Evolutionary conservation across 1,140 invertebrate genomes (phyloP), one percentile per base, ranked within the genome.

Genomic region (Drosophila pectinifera): DNA sequence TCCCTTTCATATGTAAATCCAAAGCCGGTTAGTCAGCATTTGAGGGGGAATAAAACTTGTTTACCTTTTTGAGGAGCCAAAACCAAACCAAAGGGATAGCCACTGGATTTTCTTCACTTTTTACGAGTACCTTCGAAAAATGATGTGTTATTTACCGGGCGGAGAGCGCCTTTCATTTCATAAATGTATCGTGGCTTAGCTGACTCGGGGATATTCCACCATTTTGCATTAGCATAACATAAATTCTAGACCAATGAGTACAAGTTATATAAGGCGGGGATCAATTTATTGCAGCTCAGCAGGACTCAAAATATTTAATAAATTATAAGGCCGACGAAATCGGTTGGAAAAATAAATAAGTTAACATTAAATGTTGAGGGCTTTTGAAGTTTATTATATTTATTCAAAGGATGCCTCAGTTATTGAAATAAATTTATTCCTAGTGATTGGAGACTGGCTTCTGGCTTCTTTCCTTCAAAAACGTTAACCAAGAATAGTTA

Each of bases 1-100:
- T 53, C 68, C 68, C 68, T 73, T 73, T 73, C 69, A 73, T 73
- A 73, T 73, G 68, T 58, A 61, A 73, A 73, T 73, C 45, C 45
- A 18, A 24, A 61, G 69, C 31, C 54, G 65, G 54, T 59, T 73
- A 73, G 69, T 73, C 69, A 73, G 55, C 55, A 51, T 73, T 73
- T 59, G 26, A 20, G 55, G 42, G 38, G 45, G 58, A 72, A 73
- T 73, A 73, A 72, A 73, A 61, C 43, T 53, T 73, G 69, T 73
- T 73, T 73, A 73, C 69, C 69, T 73, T 73, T 53, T 26, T 11
- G 14, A 11, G 20, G 4, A 18, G 22, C 31, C 45, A 31, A 57
- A 4, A 22, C 2, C 22, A 22, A 53, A 18, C 55, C 18, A 18
- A 53, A 34, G 46, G 54, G 68, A 73, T 61, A 57, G 55, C 55